These are phyloP conservation scores for Percina caprodes DNA, from an alignment of 2,113 vertebrate species.

Conservation along the genomic window DNA sequence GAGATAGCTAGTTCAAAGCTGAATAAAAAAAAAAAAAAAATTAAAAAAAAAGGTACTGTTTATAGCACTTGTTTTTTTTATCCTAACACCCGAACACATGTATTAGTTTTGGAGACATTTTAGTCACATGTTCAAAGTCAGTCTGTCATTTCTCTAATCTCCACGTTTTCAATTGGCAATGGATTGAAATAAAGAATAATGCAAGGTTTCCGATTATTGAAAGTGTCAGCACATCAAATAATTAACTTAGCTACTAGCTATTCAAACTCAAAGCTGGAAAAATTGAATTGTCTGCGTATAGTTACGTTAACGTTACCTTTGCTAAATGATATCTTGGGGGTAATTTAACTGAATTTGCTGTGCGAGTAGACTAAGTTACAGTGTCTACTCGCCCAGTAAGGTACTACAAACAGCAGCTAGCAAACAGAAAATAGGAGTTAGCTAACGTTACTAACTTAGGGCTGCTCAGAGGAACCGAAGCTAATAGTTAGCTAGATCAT, in stretches of 20 bases:
- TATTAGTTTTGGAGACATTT: background rate
- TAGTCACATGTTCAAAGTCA: constrained; percentile 33
- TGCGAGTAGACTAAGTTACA: background rate
- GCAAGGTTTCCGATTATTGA: background rate
- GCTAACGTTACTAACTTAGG: background rate
- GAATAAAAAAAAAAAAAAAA: background rate
- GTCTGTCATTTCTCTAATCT: background rate
- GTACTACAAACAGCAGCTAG: too few species aligned
- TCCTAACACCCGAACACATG: background rate
- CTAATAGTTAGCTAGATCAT: background rate
- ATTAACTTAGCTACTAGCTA: accelerated
- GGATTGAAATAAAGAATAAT: background rate
- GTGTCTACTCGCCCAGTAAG: too few species aligned
- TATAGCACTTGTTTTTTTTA: too few species aligned
- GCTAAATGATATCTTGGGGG: background rate
- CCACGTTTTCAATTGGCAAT: background rate
- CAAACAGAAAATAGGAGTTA: background rate
- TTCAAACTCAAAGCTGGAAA: background rate
- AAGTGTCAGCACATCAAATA: background rate
- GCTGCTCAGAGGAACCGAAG: background rate
- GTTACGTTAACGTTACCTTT: background rate
- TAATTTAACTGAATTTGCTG: background rate
- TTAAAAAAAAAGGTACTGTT: background rate
- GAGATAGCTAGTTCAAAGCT: constrained; percentile 13
- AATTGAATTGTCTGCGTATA: background rate